phyloP scores from a whole-genome alignment of 2,888 invertebrate species.

The Noctua fimbriata region DNA sequence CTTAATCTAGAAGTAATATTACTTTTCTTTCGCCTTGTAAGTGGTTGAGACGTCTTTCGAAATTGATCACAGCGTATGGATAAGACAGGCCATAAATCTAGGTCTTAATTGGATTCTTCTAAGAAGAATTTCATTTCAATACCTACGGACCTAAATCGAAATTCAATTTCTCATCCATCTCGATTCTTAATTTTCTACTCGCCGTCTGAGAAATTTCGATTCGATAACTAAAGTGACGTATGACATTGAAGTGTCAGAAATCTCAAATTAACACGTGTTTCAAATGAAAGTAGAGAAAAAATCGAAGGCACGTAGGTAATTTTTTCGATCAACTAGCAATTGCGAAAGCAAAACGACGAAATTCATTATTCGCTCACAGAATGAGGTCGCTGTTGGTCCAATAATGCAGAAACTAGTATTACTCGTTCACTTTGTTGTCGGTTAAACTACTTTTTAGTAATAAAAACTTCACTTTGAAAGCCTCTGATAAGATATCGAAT shows the following conservation, averaged over 20 bases:
- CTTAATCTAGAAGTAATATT: constrained; percentile 26
- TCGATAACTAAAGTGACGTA: constrained; percentile 17
- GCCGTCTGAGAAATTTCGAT: constrained; percentile 14
- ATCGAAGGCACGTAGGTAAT: constrained; percentile 27
- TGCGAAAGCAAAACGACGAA: constrained; percentile 71
- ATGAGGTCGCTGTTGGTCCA: constrained; percentile 67
- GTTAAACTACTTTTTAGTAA: constrained; percentile 38
- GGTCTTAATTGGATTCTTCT: constrained; percentile 37
- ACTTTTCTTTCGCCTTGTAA: constrained; percentile 16
- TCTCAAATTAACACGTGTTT: constrained; percentile 25
- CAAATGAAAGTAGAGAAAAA: constrained; percentile 43
- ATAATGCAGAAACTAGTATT: constrained; percentile 72
- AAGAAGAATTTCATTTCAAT: constrained; percentile 36
- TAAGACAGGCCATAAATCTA: constrained; percentile 54
- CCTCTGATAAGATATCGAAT: constrained; percentile 42
- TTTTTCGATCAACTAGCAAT: constrained; percentile 62
- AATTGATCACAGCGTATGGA: constrained; percentile 24
- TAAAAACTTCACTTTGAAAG: constrained; percentile 51
- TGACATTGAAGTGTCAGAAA: constrained; percentile 37
- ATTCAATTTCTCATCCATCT: constrained; percentile 29
- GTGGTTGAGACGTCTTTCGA: constrained; percentile 17
- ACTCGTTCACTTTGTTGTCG: constrained; percentile 67
- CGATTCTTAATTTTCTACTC: constrained; percentile 34
- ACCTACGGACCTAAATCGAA: constrained; percentile 25
- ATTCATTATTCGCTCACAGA: constrained; percentile 68